These are phyloP conservation scores for Metacarcinus magister DNA, from an alignment of 2,888 invertebrate species.

Conservation along the genomic window DNA sequence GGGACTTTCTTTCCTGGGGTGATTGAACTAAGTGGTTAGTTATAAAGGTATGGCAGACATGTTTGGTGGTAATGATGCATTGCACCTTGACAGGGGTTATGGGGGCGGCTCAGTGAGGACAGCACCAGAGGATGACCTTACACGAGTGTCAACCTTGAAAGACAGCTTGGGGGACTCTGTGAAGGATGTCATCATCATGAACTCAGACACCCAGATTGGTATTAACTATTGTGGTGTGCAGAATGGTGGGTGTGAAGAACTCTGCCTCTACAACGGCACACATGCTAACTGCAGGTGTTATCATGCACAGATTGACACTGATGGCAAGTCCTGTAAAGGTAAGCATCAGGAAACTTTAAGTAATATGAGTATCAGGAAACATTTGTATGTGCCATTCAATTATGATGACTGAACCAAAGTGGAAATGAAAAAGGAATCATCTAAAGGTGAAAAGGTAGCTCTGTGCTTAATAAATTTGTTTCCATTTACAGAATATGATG, in stretches of 20 bases:
- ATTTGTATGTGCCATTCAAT: background rate
- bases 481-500: conserved; percentile 88
- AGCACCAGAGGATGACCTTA: conserved; percentile 88
- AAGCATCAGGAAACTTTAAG: conserved; percentile 76
- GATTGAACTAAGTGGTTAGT: background rate
- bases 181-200: conserved; percentile 86
- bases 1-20: background rate
- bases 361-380: background rate
- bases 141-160: conserved; percentile 87
- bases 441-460: background rate
- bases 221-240: conserved; percentile 88
- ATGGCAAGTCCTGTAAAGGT: conserved; percentile 89
- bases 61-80: background rate
- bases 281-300: conserved; percentile 91
- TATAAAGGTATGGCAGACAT: background rate
- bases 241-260: conserved; percentile 91
- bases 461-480: background rate
- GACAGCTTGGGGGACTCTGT: conserved; percentile 88
- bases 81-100: conserved; percentile 85
- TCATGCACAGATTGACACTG: conserved; percentile 90
- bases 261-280: conserved; percentile 91
- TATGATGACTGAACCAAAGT: too few species aligned
- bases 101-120: conserved; percentile 88
- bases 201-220: conserved; percentile 86
- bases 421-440: too few species aligned